Evolutionary conservation across 2,797 vertebrate species (phyloP).

Genomic region (Bradypus variegatus): DNA sequence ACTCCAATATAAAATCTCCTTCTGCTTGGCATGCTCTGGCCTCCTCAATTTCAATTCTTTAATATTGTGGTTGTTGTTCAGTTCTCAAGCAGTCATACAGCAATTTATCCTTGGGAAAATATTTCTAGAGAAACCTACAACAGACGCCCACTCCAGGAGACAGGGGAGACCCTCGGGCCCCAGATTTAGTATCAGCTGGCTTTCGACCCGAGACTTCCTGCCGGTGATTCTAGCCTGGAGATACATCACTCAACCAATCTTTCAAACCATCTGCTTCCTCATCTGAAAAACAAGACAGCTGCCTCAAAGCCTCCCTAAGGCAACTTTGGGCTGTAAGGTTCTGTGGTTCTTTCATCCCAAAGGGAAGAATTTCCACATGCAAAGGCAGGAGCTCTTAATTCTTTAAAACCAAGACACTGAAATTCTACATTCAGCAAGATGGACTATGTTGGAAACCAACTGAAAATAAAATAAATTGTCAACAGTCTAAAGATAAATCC

Average conservation of each 20-base stretch:
- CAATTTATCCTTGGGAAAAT: not conserved
- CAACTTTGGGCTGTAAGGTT: not conserved
- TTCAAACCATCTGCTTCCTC: not conserved
- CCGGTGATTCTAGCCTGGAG: not conserved
- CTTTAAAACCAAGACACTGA: not conserved
- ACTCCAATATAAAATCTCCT: not conserved
- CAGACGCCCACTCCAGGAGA: not conserved
- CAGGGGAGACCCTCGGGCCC: not conserved
- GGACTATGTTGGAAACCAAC: not conserved
- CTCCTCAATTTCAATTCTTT: not conserved
- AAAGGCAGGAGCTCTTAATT: not conserved
- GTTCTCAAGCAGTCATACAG: not conserved
- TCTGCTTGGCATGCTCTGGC: conserved; percentile 9
- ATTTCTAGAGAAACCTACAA: conserved; percentile 27
- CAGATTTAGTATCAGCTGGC: not conserved
- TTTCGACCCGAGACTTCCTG: not conserved
- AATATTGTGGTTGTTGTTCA: not conserved
- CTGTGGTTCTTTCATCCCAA: not conserved
- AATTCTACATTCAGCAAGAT: not conserved
- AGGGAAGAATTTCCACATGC: not conserved
- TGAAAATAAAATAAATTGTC: not conserved
- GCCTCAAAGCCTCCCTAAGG: not conserved
- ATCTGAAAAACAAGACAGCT: not conserved
- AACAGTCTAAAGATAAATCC: not conserved
- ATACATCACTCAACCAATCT: not conserved